Evolutionary conservation across 2,888 invertebrate genomes (phyloP), one percentile per base, ranked within the genome.

Genomic region (Conops quadrifasciatus): DNA sequence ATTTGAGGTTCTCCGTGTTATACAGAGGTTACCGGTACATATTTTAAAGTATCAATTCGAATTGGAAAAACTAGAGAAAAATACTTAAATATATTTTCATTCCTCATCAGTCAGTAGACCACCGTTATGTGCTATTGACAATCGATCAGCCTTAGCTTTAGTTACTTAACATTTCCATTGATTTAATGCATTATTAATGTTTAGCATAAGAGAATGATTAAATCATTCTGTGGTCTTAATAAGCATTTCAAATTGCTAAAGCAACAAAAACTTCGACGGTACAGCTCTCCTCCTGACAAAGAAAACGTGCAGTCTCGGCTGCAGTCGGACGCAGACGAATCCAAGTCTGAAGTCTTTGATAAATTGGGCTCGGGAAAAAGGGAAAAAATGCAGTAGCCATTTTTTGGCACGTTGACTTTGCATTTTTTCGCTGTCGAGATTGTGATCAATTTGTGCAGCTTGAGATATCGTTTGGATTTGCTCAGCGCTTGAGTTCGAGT

Each of bases 211-310:
- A 81, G 80, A 79, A 82, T 82, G 83, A 82, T 82, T 82, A 83
- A 83, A 81, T 82, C 79, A 80, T 82, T 80, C 4, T 83, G 62
- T 83, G 79, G 83, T 83, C 83, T 83, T 81, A 81, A 83, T 82
- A 83, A 83, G 5, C 9, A 7, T 9, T 9, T 36, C 36, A 36
- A 36, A 79, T 82, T 82, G 81, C 82, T 81, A 81, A 79, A 15
- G 66, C 28, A 36, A 53, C 30, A 53, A 45, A 19, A 36, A 36
- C 9, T 73, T 73, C 43, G 67, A 65, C 72, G 71, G 64, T 72
- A n/a, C 11, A 11, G n/a, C n/a, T n/a, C n/a, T n/a, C 49, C 49
- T n/a, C 4, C 72, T 73, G 78, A 83, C 82, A 83, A 81, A 80
- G 75, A 83, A 83, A 83, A 83, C 82, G 83, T 83, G 82, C 81